Percentiles rank a stretch among this genome's conserved stretches.
Conservation (phyloP, 2,888 invertebrate species). For the Aspidiotus destructor region DNA sequence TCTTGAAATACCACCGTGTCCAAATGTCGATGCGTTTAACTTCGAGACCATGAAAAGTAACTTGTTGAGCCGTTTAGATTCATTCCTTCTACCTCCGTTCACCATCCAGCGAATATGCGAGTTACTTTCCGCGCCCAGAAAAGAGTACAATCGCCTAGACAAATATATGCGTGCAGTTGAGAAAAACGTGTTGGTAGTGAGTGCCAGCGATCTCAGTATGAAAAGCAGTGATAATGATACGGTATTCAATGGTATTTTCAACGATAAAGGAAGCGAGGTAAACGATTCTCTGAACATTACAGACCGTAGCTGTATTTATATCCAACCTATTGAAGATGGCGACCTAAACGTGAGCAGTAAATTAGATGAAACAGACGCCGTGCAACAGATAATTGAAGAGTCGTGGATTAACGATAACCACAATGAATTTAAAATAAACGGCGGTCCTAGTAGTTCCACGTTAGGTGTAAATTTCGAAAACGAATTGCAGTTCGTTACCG, state of each 20-base stretch:
- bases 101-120: slow-evolving; percentile 94
- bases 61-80: slow-evolving; percentile 68
- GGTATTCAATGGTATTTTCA: slow-evolving; percentile 26
- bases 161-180: slow-evolving; percentile 96
- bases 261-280: slow-evolving; percentile 9
- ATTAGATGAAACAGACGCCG: slow-evolving; percentile 21
- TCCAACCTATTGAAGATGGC: slow-evolving; percentile 8
- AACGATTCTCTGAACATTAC: slow-evolving; percentile 20
- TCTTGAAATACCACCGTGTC: slow-evolving; percentile 71
- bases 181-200: slow-evolving; percentile 82
- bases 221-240: slow-evolving; percentile 33
- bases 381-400: slow-evolving; percentile 18
- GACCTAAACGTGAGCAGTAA: slow-evolving; percentile 9
- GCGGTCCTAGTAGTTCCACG: background rate
- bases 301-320: slow-evolving; percentile 6
- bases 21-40: slow-evolving; percentile 83
- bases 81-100: slow-evolving; percentile 83
- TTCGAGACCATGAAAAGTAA: slow-evolving; percentile 80
- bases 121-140: slow-evolving; percentile 76
- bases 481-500: slow-evolving; percentile 20
- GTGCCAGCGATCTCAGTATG: slow-evolving; percentile 47
- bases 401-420: slow-evolving; percentile 14
- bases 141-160: slow-evolving; percentile 90
- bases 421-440: slow-evolving; percentile 23
- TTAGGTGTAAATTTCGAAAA: slow-evolving; percentile 14